These are phyloP conservation scores for Melanocharis versteri DNA, from an alignment of 2,113 vertebrate species.

Conservation along the genomic window DNA sequence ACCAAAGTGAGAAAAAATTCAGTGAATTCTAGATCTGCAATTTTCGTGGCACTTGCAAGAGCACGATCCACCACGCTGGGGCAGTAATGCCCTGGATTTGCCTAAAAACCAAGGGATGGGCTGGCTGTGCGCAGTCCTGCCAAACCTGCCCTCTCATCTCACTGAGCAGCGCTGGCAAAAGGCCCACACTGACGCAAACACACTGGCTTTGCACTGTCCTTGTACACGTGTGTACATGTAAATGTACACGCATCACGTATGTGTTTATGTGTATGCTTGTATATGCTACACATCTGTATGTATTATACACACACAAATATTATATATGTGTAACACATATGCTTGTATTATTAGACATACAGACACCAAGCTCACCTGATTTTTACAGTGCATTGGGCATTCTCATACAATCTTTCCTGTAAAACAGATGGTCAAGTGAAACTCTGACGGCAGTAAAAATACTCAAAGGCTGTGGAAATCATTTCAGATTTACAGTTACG, in stretches of 20 bases:
- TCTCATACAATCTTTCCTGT: not conserved
- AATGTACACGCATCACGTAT: not conserved
- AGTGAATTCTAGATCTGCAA: not conserved
- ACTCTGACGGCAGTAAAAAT: not conserved
- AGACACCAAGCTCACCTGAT: not conserved
- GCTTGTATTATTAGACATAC: accelerated
- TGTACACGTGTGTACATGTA: accelerated
- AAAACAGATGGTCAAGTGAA: not conserved
- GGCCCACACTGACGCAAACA: not conserved
- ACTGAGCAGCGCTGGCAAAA: not conserved
- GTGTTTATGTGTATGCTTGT: no score
- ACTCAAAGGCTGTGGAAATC: not conserved
- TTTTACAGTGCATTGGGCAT: not conserved
- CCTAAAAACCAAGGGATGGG: not conserved
- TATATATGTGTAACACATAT: accelerated
- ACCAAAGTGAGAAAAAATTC: not conserved
- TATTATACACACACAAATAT: not conserved
- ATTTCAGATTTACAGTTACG: accelerated
- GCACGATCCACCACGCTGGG: not conserved
- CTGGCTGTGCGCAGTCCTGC: no score
- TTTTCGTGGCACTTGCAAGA: not conserved
- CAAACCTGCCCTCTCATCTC: not conserved
- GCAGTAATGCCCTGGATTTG: not conserved
- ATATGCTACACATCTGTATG: accelerated
- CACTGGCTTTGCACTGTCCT: accelerated